Percentiles rank a stretch among this genome's conserved stretches.
Evolutionary conservation across 2,888 invertebrate species (phyloP).

Genomic region (Syrphus vitripennis): DNA sequence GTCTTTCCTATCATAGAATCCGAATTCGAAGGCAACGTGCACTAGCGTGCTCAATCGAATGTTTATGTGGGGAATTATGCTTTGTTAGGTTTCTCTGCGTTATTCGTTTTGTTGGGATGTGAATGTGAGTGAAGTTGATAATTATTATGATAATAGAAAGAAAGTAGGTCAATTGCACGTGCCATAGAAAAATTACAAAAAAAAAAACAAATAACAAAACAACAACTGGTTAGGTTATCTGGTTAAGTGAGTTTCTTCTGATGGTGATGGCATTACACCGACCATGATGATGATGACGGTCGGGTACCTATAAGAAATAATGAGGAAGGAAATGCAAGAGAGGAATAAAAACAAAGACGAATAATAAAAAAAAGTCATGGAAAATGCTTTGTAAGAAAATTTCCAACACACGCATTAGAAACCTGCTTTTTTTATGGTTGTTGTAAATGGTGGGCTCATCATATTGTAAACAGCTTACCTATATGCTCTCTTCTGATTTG

Average conservation of each 20-base stretch:
- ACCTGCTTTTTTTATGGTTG: slow-evolving; percentile 39
- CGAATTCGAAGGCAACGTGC: not conserved
- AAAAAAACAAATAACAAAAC: slow-evolving; percentile 23
- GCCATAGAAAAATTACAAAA: slow-evolving; percentile 44
- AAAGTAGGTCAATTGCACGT: slow-evolving; percentile 73
- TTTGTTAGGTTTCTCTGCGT: slow-evolving; percentile 59
- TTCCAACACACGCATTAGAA: slow-evolving; percentile 62
- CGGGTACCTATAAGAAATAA: too few relatives aligned
- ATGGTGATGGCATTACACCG: not conserved
- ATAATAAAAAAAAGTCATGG: not conserved
- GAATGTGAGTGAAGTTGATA: slow-evolving; percentile 67
- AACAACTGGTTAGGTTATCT: slow-evolving; percentile 42
- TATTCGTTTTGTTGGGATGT: too few relatives aligned
- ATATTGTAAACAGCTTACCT: not conserved
- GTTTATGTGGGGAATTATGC: slow-evolving; percentile 63
- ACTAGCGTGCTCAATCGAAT: slow-evolving; percentile 36
- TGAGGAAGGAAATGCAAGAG: slow-evolving; percentile 28
- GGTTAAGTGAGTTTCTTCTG: slow-evolving; percentile 38
- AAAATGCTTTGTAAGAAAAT: slow-evolving; percentile 43
- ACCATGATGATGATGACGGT: not conserved
- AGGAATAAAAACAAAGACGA: slow-evolving; percentile 14
- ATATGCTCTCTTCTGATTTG: not conserved
- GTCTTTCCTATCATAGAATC: slow-evolving; percentile 3
- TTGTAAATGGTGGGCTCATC: not conserved
- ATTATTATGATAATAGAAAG: slow-evolving; percentile 69